These are phyloP conservation scores for Philotrypesis tridentata DNA, from an alignment of 1,140 invertebrate species.

Conservation along the genomic window DNA sequence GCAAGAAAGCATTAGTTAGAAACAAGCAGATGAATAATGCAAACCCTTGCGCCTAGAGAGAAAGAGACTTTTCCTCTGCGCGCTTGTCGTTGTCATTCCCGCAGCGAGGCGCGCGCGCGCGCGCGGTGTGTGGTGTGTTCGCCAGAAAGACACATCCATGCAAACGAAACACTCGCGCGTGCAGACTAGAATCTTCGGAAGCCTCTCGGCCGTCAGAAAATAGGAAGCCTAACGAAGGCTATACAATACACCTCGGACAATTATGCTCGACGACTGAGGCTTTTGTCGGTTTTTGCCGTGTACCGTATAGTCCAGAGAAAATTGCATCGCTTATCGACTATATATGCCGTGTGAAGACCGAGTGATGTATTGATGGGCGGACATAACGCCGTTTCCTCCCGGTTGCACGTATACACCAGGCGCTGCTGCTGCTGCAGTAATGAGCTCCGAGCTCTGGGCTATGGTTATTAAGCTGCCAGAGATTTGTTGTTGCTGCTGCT, in stretches of 20 bases:
- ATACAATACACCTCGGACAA: background rate
- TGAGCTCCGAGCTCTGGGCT: background rate
- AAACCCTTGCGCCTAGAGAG: background rate
- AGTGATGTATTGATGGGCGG: background rate
- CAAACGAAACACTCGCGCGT: constrained; percentile 13
- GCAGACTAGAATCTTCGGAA: background rate
- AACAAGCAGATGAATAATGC: constrained; percentile 2
- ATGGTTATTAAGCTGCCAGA: constrained; percentile 7
- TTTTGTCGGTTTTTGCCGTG: background rate
- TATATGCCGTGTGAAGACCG: background rate
- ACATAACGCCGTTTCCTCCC: background rate
- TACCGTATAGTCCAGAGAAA: background rate
- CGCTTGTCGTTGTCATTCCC: constrained; percentile 3
- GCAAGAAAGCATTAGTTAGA: background rate
- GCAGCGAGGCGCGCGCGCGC: no score
- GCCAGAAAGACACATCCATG: background rate
- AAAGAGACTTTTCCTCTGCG: background rate
- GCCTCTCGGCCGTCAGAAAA: background rate
- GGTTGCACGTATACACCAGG: background rate
- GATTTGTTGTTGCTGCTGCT: constrained; percentile 1
- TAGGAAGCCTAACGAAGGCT: constrained; percentile 10
- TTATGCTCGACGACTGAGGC: background rate
- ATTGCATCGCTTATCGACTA: constrained; percentile 5
- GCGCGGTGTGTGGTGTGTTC: background rate
- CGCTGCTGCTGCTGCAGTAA: background rate